phyloP scores from a whole-genome alignment of 2,797 vertebrate genomes.

The Anguilla anguilla region DNA sequence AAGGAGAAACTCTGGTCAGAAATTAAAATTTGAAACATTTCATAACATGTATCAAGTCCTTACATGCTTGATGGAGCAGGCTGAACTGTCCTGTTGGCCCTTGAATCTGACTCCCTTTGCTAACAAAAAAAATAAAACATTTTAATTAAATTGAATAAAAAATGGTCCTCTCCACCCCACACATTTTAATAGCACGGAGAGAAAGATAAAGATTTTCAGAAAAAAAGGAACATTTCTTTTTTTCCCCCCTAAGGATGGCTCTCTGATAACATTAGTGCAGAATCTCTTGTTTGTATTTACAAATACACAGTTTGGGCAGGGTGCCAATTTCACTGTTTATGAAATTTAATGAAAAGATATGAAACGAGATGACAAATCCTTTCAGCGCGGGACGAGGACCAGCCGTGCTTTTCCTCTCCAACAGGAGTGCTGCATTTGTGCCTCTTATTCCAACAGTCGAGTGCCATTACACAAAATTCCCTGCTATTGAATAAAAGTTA shows the following conservation, averaged over 20 bases:
- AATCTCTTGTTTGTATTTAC: not conserved
- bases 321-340: not conserved
- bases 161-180: not conserved
- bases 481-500: not conserved
- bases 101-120: not conserved
- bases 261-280: not conserved
- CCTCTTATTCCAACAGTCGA: not conserved
- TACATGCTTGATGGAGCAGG: not conserved
- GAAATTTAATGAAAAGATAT: not conserved
- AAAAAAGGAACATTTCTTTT: not conserved
- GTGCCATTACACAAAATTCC: not conserved
- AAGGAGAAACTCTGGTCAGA: not conserved
- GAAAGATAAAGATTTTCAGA: not conserved
- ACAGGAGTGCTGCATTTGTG: not conserved
- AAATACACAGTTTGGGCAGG: not conserved
- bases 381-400: not conserved
- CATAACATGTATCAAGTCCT: not conserved
- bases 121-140: not conserved
- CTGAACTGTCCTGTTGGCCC: not conserved
- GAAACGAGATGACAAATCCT: not conserved
- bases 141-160: not conserved
- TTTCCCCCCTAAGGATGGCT: not conserved
- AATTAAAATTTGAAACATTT: not conserved
- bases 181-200: not conserved
- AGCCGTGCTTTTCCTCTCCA: not conserved